Conservation (phyloP, 2,113 vertebrate species). For the Gasterosteus aculeatus region DNA sequence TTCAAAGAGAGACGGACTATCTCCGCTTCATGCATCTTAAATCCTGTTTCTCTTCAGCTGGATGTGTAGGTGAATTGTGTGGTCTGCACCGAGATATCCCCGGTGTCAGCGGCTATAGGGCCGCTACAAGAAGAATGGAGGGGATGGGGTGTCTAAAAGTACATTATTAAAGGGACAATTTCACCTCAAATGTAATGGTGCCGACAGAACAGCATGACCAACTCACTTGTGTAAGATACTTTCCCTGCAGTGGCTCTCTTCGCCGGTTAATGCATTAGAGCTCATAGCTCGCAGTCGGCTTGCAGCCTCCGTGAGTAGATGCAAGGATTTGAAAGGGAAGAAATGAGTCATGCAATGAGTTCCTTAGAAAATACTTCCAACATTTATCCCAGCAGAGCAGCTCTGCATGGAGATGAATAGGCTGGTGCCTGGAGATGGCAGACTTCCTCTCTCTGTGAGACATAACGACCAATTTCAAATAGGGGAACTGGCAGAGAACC, state of each 20-base stretch:
- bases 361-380: slow-evolving; percentile 43
- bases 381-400: slow-evolving; percentile 64
- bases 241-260: slow-evolving; percentile 45
- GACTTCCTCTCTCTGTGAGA: slow-evolving; percentile 42
- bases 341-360: slow-evolving; percentile 42
- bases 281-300: slow-evolving; percentile 10
- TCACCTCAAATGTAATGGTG: slow-evolving; percentile 50
- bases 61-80: slow-evolving; percentile 73
- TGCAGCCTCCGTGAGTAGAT: slow-evolving; percentile 34
- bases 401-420: slow-evolving; percentile 46
- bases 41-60: slow-evolving; percentile 74
- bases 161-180: slow-evolving; percentile 66
- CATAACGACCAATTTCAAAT: slow-evolving; percentile 52
- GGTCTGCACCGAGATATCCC: slow-evolving; percentile 56
- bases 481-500: slow-evolving; percentile 26
- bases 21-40: slow-evolving; percentile 74
- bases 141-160: slow-evolving; percentile 59
- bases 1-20: slow-evolving; percentile 75
- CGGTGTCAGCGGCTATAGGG: slow-evolving; percentile 69
- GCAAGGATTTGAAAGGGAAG: slow-evolving; percentile 52
- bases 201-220: slow-evolving; percentile 41
- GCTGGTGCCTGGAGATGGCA: slow-evolving; percentile 52
- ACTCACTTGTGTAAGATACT: slow-evolving; percentile 45
- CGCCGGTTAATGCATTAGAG: slow-evolving; percentile 20
- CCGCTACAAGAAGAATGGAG: slow-evolving; percentile 52